Conservation (phyloP, 2,113 vertebrate genomes). For the Seriola dumerili region DNA sequence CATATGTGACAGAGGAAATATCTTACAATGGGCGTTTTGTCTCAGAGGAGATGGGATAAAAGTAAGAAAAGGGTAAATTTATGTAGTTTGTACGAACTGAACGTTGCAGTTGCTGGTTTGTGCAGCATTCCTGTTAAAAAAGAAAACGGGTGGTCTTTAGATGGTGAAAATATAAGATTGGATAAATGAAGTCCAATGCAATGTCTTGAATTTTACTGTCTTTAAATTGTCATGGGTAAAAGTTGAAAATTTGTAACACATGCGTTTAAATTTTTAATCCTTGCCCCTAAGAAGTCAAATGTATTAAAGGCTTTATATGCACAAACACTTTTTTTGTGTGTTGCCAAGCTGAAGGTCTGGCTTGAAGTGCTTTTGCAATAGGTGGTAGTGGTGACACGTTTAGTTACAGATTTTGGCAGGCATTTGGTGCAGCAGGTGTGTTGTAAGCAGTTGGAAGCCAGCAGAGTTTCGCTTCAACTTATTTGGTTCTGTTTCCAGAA, state of each 20-base stretch:
- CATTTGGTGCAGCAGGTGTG: neutral
- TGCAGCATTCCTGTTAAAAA: neutral
- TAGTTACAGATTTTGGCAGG: slow-evolving; percentile 8
- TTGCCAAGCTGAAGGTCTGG: neutral
- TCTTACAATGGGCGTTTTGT: too few species aligned
- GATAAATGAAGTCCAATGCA: neutral
- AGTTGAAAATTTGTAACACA: too few species aligned
- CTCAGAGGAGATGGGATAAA: neutral
- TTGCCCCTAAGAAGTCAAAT: neutral
- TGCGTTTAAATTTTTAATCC: neutral
- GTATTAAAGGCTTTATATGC: neutral
- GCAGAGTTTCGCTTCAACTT: neutral
- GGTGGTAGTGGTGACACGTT: neutral
- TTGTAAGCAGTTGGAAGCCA: neutral
- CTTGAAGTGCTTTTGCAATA: neutral
- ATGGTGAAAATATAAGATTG: neutral
- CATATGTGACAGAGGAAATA: neutral
- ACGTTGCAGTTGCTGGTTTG: neutral
- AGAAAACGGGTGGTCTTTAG: neutral
- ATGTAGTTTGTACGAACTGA: neutral
- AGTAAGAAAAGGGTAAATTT: too few species aligned
- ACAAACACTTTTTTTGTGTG: neutral
- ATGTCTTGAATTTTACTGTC: neutral
- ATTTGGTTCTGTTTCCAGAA: slow-evolving; percentile 7
- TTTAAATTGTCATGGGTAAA: neutral